Evolutionary conservation across 2,797 vertebrate genomes (phyloP).

Genomic region (Brotula barbata): DNA sequence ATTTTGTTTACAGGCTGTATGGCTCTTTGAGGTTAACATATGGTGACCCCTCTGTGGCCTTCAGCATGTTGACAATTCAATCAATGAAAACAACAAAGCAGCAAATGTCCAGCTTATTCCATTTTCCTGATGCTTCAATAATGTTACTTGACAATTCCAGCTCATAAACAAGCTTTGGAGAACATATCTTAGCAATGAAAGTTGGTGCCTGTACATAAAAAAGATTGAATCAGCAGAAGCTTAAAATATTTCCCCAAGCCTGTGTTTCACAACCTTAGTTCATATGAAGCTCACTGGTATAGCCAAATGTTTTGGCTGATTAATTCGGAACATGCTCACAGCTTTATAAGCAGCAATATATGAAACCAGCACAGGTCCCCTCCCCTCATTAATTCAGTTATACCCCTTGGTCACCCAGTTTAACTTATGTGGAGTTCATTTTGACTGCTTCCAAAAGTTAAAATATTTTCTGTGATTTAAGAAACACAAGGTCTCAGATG

Average conservation of each 20-base stretch:
- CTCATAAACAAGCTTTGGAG: constrained; percentile 40
- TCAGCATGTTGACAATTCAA: constrained; percentile 35
- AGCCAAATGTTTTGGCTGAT: constrained; percentile 23
- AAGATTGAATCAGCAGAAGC: constrained; percentile 3
- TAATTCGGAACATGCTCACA: neutral
- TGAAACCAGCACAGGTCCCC: neutral
- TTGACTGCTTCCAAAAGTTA: too few species aligned
- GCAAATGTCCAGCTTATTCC: constrained; percentile 26
- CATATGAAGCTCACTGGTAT: constrained; percentile 33
- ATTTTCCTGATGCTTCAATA: constrained; percentile 52
- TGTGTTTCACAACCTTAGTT: constrained; percentile 39
- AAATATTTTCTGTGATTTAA: too few species aligned
- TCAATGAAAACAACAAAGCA: constrained; percentile 33
- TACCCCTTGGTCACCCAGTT: too few species aligned
- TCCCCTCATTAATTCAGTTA: too few species aligned
- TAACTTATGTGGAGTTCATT: too few species aligned
- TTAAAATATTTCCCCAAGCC: neutral
- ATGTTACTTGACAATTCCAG: constrained; percentile 36
- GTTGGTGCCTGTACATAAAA: constrained; percentile 42
- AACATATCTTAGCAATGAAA: constrained; percentile 41
- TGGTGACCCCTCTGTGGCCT: constrained; percentile 30
- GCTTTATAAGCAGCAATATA: neutral
- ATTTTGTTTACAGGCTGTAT: constrained; percentile 52
- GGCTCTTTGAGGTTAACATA: constrained; percentile 26
- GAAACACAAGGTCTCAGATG: neutral